Evolutionary conservation across 2,113 vertebrate genomes (phyloP).

Genomic region (Poecile atricapillus): DNA sequence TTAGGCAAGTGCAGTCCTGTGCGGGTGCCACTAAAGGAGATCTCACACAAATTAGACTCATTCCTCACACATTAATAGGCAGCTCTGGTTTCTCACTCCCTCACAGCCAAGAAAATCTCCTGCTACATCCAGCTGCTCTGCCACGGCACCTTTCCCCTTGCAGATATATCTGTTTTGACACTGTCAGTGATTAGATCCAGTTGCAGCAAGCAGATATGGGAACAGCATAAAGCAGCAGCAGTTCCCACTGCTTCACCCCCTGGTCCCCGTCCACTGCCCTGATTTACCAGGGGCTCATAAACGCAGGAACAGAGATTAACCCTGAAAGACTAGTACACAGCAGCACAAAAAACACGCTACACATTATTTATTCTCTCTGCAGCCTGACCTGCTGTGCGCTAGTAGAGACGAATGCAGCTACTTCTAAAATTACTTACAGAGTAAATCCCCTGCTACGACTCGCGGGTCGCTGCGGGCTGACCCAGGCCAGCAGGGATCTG

Average conservation of each 20-base stretch:
- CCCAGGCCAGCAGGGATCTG: not conserved
- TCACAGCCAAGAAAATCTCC: not conserved
- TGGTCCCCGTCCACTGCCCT: rapidly evolving
- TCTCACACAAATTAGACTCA: not conserved
- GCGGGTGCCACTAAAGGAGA: not conserved
- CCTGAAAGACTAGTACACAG: rapidly evolving
- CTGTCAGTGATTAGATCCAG: not conserved
- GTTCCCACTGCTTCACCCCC: not conserved
- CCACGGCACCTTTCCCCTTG: not conserved
- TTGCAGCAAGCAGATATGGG: not conserved
- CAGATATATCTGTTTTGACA: not conserved
- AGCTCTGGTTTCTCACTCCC: constrained; percentile 15
- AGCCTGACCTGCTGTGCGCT: not conserved
- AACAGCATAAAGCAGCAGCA: not conserved
- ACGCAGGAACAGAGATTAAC: not conserved
- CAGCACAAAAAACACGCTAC: not conserved
- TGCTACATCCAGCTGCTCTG: not conserved
- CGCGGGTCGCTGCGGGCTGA: not conserved
- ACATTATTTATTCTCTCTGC: not conserved
- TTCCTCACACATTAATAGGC: not conserved
- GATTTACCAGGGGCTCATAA: rapidly evolving
- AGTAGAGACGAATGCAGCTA: not conserved
- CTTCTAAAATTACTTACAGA: not conserved
- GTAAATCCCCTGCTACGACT: not conserved
- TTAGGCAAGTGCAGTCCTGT: not conserved